Conservation (phyloP, 2,797 vertebrate genomes). For the Xerus rutilus region DNA sequence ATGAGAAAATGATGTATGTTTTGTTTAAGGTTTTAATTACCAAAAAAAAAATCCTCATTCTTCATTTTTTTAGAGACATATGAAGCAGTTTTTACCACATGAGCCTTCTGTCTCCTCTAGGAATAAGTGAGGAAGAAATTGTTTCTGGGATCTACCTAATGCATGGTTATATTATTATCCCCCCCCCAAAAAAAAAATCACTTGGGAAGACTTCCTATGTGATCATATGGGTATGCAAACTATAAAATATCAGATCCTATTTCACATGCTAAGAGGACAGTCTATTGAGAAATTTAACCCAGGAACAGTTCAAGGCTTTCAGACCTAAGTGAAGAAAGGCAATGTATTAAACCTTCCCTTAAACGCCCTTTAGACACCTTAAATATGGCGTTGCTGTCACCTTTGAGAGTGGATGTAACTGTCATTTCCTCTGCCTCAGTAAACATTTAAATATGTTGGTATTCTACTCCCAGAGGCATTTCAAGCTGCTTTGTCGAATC, state of each 20-base stretch:
- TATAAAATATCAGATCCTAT: constrained; percentile 10
- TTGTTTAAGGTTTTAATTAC: constrained; percentile 66
- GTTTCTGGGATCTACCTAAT: not conserved
- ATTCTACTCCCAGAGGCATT: constrained; percentile 8
- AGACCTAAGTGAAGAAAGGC: not conserved
- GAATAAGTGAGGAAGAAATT: not conserved
- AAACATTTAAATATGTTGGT: constrained; percentile 51
- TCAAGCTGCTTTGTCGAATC: not conserved
- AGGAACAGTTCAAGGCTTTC: not conserved
- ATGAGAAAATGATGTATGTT: not conserved
- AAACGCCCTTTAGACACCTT: not conserved
- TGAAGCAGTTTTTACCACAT: not conserved
- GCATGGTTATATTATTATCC: not conserved
- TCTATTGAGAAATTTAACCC: not conserved
- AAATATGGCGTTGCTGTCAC: not conserved
- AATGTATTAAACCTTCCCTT: not conserved
- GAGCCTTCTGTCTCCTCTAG: not conserved
- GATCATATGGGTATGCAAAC: not conserved
- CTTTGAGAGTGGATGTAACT: not conserved
- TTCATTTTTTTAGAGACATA: not conserved
- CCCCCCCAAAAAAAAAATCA: not conserved
- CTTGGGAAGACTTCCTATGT: not conserved
- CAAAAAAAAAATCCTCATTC: not conserved
- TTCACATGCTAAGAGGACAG: not conserved
- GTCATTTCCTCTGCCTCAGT: not conserved